Evolutionary conservation across 1,140 invertebrate genomes (phyloP), one percentile per base, ranked within the genome.

Genomic region (Stegodyphus mimosarum): DNA sequence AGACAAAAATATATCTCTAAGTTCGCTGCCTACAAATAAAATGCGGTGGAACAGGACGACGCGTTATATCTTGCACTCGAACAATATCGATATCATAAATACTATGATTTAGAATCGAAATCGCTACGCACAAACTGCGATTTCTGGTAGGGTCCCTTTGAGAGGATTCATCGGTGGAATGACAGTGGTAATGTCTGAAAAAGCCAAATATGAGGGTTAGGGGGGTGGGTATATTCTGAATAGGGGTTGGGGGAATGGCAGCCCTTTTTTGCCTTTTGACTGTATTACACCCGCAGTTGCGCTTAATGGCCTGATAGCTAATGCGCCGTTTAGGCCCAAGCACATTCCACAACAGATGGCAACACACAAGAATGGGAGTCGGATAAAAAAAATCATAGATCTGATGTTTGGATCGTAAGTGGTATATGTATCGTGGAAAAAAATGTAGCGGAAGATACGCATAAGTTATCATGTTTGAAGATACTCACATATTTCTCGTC

Each of bases 241-340:
- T 33, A 33, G 33, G 33, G 33, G 33, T 33, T 33, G n/a, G 11
- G n/a, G n/a, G 66, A 78, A 78, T 78, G n/a, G 66, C 50, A 72
- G 76, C 51, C 53, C 48, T 52, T 84, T 76, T 76, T 84, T 75
- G 60, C 81, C 81, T 83, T 74, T 83, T 83, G 81, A 84, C 81
- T 84, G 81, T 84, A 84, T 84, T 84, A 84, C 81, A 84, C 63
- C 52, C 63, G 71, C 81, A 84, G 81, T 84, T 84, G 81, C 10
- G 73, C 64, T 76, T 84, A 84, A 84, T 84, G 81, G 81, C 81
- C 81, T 55, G 64, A 33, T 69, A 73, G 72, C 72, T 84, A 84
- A 84, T 84, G 81, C 71, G 81, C 50, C 79, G 53, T 55, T 73
- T 73, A 5, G 55, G 70, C 69, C 64, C 13, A 63, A 60, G 72